phyloP scores from a whole-genome alignment of 1,140 invertebrate species.

The Aphidius ervi region DNA sequence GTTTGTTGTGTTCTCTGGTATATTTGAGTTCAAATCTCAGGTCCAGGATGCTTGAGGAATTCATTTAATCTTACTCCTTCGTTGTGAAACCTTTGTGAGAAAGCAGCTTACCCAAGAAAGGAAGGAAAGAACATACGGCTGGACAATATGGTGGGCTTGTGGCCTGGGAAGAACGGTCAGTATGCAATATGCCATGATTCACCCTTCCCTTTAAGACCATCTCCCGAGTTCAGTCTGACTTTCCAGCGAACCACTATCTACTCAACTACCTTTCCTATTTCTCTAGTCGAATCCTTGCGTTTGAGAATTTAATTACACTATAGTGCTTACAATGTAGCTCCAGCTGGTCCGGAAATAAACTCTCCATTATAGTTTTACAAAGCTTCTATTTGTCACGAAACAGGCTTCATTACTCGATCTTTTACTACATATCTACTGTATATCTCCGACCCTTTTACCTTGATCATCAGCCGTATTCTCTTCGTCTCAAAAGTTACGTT shows the following conservation, averaged over 20 bases:
- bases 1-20: too few species aligned
- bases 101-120: constrained; percentile 19
- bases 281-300: constrained; percentile 45
- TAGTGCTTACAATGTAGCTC: constrained; percentile 54
- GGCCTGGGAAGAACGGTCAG: constrained; percentile 38
- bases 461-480: too few species aligned
- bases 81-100: constrained; percentile 15
- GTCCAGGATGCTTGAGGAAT: constrained; percentile 18
- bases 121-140: constrained; percentile 27
- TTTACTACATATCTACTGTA: too few species aligned
- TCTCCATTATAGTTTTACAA: constrained; percentile 53
- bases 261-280: constrained; percentile 31
- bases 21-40: too few species aligned
- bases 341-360: constrained; percentile 55
- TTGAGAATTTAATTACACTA: constrained; percentile 56
- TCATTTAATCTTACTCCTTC: constrained; percentile 25
- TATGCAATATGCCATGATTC: constrained; percentile 53
- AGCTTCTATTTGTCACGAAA: constrained; percentile 50
- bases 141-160: constrained; percentile 27
- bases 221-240: constrained; percentile 24
- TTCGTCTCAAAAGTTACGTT: too few species aligned
- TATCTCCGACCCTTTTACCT: background rate
- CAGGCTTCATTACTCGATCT: constrained; percentile 19
- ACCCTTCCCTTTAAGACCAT: constrained; percentile 20
- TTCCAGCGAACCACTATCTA: constrained; percentile 24